Evolutionary conservation across 2,888 invertebrate species (phyloP), one percentile per base, ranked within the genome.

Genomic region (Shargacucullia verbasci): DNA sequence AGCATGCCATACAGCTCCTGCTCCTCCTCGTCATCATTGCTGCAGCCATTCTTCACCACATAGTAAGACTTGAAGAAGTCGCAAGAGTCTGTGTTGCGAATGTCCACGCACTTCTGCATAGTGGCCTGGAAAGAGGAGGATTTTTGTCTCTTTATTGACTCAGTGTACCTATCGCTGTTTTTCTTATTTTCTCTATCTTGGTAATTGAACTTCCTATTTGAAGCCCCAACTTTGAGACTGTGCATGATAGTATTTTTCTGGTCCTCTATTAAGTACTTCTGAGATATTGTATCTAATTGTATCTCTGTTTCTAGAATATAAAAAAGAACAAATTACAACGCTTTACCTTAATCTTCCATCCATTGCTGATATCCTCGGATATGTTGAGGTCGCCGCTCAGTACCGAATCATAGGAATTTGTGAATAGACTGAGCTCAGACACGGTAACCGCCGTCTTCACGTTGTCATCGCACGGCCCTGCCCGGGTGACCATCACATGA

Each of bases 41-140:
- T 41, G 70, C 89, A 90, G 44, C 89, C 89, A 31, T 65, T 53
- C 11, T 59, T 69, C 38, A 89, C 72, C 47, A 88, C 43, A 15
- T 61, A 39, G 72, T 76, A 83, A 5, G 85, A 79, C 33, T 71
- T 80, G 59, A 84, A 82, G 74, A 82, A 78, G 73, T 90, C 89
- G 54, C 89, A 90, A 0, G 89, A 85, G 56, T 86, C 88, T 35
- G 79, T 68, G 72, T 89, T 89, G 27, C 89, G 87, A n/a, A 90
- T 83, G 73, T 90, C 89, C 61, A 83, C 80, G 57, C 89, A 90
- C 45, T 90, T 90, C 68, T 85, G 83, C 83, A 87, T 87, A 9
- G 83, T 85, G 0, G 79, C 85, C 89, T 90, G 71, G 0, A 53
- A 60, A 56, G 15, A 7, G 9, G 8, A 25, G 9, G n/a, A 27